phyloP scores from a whole-genome alignment of 2,888 invertebrate species.

The Agrenia bidenticulata region DNA sequence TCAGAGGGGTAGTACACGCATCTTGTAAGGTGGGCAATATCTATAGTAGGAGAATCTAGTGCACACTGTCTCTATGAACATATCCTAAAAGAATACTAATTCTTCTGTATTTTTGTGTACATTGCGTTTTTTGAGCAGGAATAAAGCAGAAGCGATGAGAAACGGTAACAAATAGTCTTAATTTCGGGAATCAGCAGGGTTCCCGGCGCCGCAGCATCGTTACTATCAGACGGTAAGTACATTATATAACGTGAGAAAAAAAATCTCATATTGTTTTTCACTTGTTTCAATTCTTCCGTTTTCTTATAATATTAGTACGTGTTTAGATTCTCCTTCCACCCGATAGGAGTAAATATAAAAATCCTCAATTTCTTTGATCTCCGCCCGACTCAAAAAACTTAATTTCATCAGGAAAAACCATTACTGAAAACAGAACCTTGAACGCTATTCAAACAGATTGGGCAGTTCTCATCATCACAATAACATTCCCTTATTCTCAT shows the following conservation, averaged over 20 bases:
- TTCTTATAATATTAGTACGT: conserved; percentile 3
- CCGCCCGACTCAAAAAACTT: conserved; percentile 38
- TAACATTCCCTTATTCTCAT: conserved; percentile 4
- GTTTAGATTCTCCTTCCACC: background rate
- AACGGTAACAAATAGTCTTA: conserved; percentile 54
- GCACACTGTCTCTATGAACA: background rate
- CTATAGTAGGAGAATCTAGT: background rate
- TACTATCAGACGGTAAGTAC: conserved; percentile 53
- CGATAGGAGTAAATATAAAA: conserved; percentile 45
- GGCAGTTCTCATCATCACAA: conserved; percentile 10
- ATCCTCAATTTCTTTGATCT: conserved; percentile 50
- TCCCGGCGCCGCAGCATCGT: conserved; percentile 53
- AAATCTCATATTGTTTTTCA: conserved; percentile 49
- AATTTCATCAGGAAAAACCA: conserved; percentile 38
- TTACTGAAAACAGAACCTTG: background rate
- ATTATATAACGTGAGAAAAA: conserved; percentile 53
- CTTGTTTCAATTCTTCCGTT: conserved; percentile 9
- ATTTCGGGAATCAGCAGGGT: conserved; percentile 54
- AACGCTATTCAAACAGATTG: conserved; percentile 7
- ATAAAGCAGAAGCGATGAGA: conserved; percentile 44
- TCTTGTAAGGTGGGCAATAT: too few relatives aligned
- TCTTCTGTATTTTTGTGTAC: conserved; percentile 1
- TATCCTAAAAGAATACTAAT: background rate
- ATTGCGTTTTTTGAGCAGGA: conserved; percentile 21
- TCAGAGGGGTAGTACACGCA: too few relatives aligned